Percentiles rank a stretch among this genome's conserved stretches.
Evolutionary conservation across 1,140 invertebrate genomes (phyloP).

Genomic region (Conus ventricosus): DNA sequence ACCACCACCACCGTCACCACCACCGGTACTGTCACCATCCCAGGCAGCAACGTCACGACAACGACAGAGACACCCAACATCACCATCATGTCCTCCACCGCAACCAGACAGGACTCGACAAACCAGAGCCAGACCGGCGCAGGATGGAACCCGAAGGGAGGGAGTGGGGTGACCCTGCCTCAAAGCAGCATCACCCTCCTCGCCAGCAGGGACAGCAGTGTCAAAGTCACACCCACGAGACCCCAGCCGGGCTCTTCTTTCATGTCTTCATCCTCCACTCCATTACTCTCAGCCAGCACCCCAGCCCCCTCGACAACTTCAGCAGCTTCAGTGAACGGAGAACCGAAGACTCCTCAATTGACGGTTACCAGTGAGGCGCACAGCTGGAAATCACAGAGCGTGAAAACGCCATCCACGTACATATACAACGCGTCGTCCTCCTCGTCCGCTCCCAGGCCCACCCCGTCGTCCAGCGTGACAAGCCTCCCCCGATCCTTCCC

Average conservation of each 20-base stretch:
- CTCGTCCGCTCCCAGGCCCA: background rate
- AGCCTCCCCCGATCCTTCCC: background rate
- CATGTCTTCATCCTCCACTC: background rate
- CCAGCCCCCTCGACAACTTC: background rate
- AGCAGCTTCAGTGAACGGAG: background rate
- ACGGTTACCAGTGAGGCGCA: background rate
- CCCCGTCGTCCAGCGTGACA: background rate
- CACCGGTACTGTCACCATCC: too few species aligned
- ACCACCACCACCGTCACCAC: background rate
- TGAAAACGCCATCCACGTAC: constrained; percentile 6
- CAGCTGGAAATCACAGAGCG: constrained; percentile 9
- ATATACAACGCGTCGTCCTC: background rate
- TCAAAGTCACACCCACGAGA: constrained; percentile 22
- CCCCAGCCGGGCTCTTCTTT: background rate
- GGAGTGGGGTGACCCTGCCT: constrained; percentile 30
- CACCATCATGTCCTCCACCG: too few species aligned
- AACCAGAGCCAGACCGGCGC: too few species aligned
- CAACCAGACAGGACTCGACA: too few species aligned
- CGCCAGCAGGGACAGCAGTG: background rate
- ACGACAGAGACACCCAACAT: too few species aligned
- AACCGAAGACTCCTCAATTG: background rate
- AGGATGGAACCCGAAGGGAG: background rate
- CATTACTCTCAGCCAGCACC: background rate
- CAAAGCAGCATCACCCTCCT: constrained; percentile 12
- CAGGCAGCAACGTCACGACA: too few species aligned